These are phyloP conservation scores for Clarias macrocephalus DNA, from an alignment of 2,113 vertebrate genomes.

Conservation along the genomic window DNA sequence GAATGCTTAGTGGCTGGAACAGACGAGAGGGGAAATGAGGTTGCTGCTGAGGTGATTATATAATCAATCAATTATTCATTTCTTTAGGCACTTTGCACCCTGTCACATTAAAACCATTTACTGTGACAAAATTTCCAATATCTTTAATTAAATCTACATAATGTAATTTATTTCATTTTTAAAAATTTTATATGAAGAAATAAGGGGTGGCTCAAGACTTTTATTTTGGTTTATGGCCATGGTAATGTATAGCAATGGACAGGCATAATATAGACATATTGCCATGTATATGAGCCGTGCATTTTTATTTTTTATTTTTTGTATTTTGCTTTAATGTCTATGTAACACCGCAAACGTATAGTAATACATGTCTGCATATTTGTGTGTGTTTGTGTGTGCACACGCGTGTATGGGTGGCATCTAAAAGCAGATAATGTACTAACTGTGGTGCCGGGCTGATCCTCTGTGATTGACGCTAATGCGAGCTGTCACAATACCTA, in stretches of 20 bases:
- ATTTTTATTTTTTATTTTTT: not conserved
- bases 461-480: conserved; percentile 74
- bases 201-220: too few species aligned
- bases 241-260: not conserved
- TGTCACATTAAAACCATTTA: too few species aligned
- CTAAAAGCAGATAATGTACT: conserved; percentile 55
- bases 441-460: conserved; percentile 62
- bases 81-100: too few species aligned
- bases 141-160: too few species aligned
- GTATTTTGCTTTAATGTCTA: not conserved
- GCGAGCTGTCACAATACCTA: conserved; percentile 47
- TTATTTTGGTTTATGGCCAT: not conserved
- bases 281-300: not conserved
- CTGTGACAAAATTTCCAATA: too few species aligned
- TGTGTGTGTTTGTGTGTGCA: conserved; percentile 34
- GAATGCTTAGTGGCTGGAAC: too few species aligned
- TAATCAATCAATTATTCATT: too few species aligned
- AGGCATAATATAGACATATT: not conserved
- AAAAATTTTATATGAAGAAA: too few species aligned
- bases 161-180: too few species aligned
- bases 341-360: not conserved
- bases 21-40: too few species aligned
- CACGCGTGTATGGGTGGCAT: conserved; percentile 47
- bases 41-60: too few species aligned
- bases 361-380: not conserved